phyloP scores from a whole-genome alignment of 2,797 vertebrate species.

The Gallinago stenura region DNA sequence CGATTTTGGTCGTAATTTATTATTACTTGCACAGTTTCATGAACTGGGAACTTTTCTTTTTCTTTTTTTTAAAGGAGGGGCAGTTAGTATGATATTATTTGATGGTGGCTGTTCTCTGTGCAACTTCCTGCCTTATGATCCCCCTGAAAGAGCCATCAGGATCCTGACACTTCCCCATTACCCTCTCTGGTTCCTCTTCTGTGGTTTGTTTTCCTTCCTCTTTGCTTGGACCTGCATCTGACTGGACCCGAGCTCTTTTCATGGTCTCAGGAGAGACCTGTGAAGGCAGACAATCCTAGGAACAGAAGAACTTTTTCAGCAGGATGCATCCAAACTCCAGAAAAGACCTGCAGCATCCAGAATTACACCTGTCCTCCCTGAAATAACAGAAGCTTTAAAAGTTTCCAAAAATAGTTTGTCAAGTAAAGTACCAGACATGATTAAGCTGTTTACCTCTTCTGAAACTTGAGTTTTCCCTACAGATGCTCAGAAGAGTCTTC shows the following conservation, averaged over 20 bases:
- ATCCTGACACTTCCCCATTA: neutral
- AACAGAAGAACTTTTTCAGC: neutral
- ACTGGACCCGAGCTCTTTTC: neutral
- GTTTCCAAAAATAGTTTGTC: neutral
- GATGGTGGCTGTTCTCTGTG: neutral
- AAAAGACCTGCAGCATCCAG: neutral
- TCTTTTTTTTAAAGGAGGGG: neutral
- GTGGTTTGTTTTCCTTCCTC: neutral
- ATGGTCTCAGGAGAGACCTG: neutral
- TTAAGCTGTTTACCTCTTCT: neutral
- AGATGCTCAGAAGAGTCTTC: neutral
- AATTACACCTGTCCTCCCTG: neutral
- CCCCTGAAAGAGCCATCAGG: neutral
- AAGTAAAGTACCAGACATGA: neutral
- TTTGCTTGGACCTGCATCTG: neutral
- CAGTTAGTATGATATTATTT: neutral
- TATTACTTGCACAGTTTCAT: constrained; percentile 41
- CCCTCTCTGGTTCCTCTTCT: neutral
- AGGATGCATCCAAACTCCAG: neutral
- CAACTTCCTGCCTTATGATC: neutral
- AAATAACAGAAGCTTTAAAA: neutral
- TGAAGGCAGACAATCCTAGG: neutral
- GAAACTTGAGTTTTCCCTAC: neutral
- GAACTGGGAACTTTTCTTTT: neutral
- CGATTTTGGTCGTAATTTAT: constrained; percentile 22